Base-by-base conservation (phyloP, 1,140 invertebrate genomes). In the Proales similis region DNA sequence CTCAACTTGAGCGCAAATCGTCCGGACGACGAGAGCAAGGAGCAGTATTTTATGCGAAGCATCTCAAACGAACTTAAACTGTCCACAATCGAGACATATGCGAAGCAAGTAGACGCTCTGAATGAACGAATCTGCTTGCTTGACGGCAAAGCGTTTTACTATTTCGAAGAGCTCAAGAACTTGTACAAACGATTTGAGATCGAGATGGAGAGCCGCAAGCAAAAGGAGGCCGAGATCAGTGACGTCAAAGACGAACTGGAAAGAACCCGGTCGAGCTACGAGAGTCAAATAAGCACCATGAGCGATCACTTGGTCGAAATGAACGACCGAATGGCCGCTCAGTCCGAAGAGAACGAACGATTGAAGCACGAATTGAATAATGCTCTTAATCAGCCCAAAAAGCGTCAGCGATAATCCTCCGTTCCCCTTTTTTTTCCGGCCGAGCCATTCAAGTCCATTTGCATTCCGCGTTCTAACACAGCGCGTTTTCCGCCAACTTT, bases 261-360 rank as follows among this genome's bases (percentile, higher is more conserved):
- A n/a, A n/a, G 51, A 0, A 57, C 51, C 3, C 6, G 51, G n/a
- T 42, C 33, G 3, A 42, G 36, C 9, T 57, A 57, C n/a, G 51
- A 57, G 32, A 24, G 39, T 19, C 51, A 57, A 57, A 57, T 57
- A 17, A 57, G 51, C 36, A 57, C 51, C 11, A 57, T 57, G 51
- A 57, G 51, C 12, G 51, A 57, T 36, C 51, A 57, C 45, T 57
- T 57, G 29, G 45, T 57, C 4, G 51, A 57, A 39, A 39, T 57
- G 19, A 57, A 22, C 20, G 51, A 57, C 27, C 51, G 51, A 7
- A 57, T 57, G 51, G 45, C 7, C 36, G 30, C 39, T 30, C 51
- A 57, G 32, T 19, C 14, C 11, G 51, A 57, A 42, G 51, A 57
- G 29, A 57, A 57, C n/a, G 51, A 57, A 12, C 39, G 32, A n/a